Evolutionary conservation across 2,888 invertebrate genomes (phyloP), one percentile per base, ranked within the genome.

Genomic region (Phortica magna): DNA sequence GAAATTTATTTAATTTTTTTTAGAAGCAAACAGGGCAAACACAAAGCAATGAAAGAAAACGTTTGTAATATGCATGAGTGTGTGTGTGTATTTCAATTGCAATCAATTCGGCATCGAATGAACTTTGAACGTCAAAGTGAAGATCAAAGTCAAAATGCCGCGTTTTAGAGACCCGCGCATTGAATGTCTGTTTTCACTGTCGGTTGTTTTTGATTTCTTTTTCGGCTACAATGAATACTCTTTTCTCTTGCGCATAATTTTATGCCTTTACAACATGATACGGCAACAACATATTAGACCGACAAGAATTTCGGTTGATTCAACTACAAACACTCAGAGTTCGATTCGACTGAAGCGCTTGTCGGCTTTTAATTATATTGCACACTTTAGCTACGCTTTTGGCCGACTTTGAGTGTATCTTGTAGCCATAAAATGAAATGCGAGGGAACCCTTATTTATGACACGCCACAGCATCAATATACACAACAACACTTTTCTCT

Each of bases 311-410:
- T 68, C 31, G 43, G 7, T 42, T 41, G 53, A 9, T 4, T 57
- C 59, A 61, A 43, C 22, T 70, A 14, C 17, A 48, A 12, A 48
- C 67, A 42, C 31, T 65, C 48, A 19, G 39, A 70, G 42, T 14
- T 64, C 73, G 39, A 83, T 81, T 80, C 75, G 12, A 71, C 17
- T 79, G 80, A 83, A 84, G 83, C 85, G 87, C 82, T 86, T 90
- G 90, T 89, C 90, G 90, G 90, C 90, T 89, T 90, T 90, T 85
- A 89, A 90, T 83, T 90, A 90, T 90, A 90, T 90, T 90, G 89
- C 89, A 90, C 89, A 85, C 89, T 89, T 88, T 90, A 87, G 89
- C 84, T 83, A 87, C 87, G 87, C 84, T 82, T 77, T 78, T 73
- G 67, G 43, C 67, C 12, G 76, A 68, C 41, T 57, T 65, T 78